Evolutionary conservation across 2,797 vertebrate genomes (phyloP), one percentile per base, ranked within the genome.

Genomic region (Bryconaethiops microstoma): DNA sequence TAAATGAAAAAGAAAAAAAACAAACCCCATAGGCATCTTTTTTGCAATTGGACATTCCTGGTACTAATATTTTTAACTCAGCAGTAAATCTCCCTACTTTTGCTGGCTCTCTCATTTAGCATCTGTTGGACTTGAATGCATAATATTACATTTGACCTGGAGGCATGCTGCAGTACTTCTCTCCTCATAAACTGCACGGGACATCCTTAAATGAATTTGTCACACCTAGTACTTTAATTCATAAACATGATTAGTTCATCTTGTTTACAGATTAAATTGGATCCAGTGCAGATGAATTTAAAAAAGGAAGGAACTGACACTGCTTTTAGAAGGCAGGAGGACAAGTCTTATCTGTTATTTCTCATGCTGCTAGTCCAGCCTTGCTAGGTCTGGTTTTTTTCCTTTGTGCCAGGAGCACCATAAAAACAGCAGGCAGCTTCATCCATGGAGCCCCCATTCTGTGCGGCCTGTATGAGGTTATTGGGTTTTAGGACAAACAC

Each of bases 401-500:
- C 25, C 70, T 81, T 81, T 78, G 23, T 74, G 79, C 65, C 71
- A 52, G 54, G 64, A 81, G 48, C 76, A 75, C 75, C 79, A 81
- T 65, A 60, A 59, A 29, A 55, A 35, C 60, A 42, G 40, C 57
- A 45, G 57, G 72, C 54, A 42, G 55, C 72, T 78, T 25, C 50
- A 76, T 75, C 59, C 21, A 59, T 19, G 60, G 42, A n/a, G 50
- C 39, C 54, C 35, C 68, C 52, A 57, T 69, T 80, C 75, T 62
- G 29, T 52, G 35, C 39, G 42, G 23, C 50, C 14, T 71, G 12
- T 60, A 50, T 45, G 67, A 76, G 72, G 75, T 82, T 84, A 78
- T 64, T 75, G 80, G 57, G 68, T 77, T 83, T 81, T 75, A 62
- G 74, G 75, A 59, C 59, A 78, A 68, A 74, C 78, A 76, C 78